Conservation (phyloP, 2,888 invertebrate genomes). For the Pristionchus entomophagus region DNA sequence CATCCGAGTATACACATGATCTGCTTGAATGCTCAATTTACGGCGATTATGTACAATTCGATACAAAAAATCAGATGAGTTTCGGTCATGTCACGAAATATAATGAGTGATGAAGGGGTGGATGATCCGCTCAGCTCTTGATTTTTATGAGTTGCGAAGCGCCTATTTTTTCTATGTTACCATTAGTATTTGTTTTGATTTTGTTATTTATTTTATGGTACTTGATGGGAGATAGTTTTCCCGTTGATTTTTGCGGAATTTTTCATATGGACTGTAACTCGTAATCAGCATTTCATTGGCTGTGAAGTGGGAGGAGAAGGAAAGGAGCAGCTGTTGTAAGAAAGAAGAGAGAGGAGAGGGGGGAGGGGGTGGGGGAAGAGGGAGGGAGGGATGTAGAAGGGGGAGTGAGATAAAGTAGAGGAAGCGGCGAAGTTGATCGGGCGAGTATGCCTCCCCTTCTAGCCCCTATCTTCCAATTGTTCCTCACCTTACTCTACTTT, state of each 20-base stretch:
- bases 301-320: background rate
- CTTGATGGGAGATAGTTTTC: too few species aligned
- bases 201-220: too few species aligned
- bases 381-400: background rate
- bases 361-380: background rate
- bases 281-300: background rate
- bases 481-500: constrained; percentile 39
- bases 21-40: background rate
- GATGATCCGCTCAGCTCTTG: too few species aligned
- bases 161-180: too few species aligned
- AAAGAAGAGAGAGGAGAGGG: constrained; percentile 6
- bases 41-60: background rate
- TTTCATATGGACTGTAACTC: too few species aligned
- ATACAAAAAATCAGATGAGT: too few species aligned
- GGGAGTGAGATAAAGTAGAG: background rate
- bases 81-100: too few species aligned
- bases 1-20: background rate
- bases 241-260: too few species aligned
- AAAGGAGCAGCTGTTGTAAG: background rate
- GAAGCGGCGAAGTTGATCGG: background rate
- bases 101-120: too few species aligned
- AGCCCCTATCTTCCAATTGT: background rate
- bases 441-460: constrained; percentile 8
- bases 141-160: too few species aligned
- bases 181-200: too few species aligned